Conservation (phyloP, 2,113 vertebrate genomes). For the Agapornis roseicollis region DNA sequence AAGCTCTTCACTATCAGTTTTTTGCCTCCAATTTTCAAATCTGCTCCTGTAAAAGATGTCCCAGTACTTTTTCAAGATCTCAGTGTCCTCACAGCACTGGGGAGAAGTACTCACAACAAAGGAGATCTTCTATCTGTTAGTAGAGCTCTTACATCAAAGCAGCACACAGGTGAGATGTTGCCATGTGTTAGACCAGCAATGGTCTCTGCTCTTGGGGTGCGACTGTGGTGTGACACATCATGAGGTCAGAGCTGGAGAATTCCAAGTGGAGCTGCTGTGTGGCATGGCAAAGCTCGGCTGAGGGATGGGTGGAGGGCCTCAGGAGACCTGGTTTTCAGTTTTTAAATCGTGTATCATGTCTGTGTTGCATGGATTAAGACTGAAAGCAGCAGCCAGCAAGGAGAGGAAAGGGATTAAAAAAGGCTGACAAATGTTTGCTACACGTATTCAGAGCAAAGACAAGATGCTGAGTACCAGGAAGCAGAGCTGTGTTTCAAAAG, state of each 20-base stretch:
- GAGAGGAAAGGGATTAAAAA: neutral
- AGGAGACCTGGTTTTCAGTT: neutral
- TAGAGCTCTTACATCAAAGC: neutral
- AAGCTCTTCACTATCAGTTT: neutral
- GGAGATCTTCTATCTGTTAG: neutral
- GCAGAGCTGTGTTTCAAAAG: neutral
- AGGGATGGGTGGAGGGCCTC: neutral
- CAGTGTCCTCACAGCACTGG: neutral
- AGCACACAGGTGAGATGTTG: neutral
- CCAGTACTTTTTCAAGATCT: neutral
- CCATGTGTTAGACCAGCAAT: neutral
- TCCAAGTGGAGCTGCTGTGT: neutral
- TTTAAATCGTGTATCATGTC: neutral
- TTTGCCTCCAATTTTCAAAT: neutral
- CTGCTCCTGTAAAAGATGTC: neutral
- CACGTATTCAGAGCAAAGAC: neutral
- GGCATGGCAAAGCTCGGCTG: neutral
- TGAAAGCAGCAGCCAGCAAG: neutral
- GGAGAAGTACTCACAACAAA: neutral
- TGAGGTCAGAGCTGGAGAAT: neutral
- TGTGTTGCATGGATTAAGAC: neutral
- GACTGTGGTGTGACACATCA: neutral
- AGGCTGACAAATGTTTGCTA: neutral
- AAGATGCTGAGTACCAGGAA: neutral
- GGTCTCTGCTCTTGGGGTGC: neutral